These are phyloP conservation scores for Chymomyza costata DNA, from an alignment of 1,140 invertebrate species.

Conservation along the genomic window DNA sequence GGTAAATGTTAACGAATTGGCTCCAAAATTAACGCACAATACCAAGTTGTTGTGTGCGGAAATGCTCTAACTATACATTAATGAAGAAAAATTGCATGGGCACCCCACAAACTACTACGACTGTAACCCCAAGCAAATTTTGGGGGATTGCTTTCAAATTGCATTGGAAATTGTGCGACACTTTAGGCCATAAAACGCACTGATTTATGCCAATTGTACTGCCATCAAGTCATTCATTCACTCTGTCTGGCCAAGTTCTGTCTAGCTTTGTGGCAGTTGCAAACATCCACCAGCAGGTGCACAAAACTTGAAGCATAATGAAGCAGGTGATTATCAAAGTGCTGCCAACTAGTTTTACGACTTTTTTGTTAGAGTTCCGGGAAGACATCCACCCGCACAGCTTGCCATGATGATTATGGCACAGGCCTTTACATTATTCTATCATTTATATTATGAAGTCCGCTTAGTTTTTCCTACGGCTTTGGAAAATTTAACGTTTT, in stretches of 20 bases:
- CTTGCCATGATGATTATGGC: slow-evolving; percentile 43
- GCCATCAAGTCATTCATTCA: slow-evolving; percentile 1
- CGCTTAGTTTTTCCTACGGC: slow-evolving; percentile 5
- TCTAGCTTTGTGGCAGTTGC: not conserved
- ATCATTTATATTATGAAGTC: slow-evolving; percentile 54
- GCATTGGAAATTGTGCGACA: slow-evolving; percentile 60
- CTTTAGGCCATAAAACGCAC: slow-evolving; percentile 61
- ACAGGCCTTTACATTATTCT: slow-evolving; percentile 21
- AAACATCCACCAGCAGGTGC: slow-evolving; percentile 31
- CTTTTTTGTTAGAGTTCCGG: slow-evolving; percentile 21
- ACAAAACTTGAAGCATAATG: slow-evolving; percentile 55
- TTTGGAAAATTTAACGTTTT: slow-evolving; percentile 7
- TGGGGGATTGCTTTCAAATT: slow-evolving; percentile 18
- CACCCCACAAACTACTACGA: slow-evolving; percentile 8
- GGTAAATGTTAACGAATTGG: slow-evolving; percentile 40
- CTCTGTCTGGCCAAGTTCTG: slow-evolving; percentile 1
- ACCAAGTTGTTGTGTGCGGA: slow-evolving; percentile 55
- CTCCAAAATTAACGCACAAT: slow-evolving; percentile 66
- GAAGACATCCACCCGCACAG: slow-evolving; percentile 23
- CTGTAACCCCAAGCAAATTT: slow-evolving; percentile 23
- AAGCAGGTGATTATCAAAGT: slow-evolving; percentile 23
- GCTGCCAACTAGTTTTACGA: slow-evolving; percentile 21
- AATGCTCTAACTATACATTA: slow-evolving; percentile 69
- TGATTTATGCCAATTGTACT: slow-evolving; percentile 67
- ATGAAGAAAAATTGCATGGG: slow-evolving; percentile 62